Evolutionary conservation across 2,113 vertebrate genomes (phyloP).

Genomic region (Rana temporaria): DNA sequence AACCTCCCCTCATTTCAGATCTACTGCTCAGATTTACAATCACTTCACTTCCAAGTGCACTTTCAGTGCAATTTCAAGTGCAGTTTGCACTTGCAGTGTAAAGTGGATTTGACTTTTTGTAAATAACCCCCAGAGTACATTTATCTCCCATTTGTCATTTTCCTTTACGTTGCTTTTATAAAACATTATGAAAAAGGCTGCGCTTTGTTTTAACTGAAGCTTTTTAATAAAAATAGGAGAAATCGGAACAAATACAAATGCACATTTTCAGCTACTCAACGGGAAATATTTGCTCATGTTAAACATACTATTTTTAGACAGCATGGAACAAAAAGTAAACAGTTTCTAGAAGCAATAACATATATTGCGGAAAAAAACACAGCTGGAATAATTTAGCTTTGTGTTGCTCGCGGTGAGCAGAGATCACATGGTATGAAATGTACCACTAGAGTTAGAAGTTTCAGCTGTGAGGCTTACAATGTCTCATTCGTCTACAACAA

Average conservation of each 20-base stretch:
- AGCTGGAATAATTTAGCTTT: conserved; percentile 20
- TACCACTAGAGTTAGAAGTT: background rate
- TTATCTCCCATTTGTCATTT: background rate
- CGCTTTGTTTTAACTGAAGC: background rate
- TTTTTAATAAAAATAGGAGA: background rate
- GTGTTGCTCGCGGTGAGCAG: conserved; percentile 25
- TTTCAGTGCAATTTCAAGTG: too few relatives aligned
- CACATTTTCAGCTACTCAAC: background rate
- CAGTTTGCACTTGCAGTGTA: too few relatives aligned
- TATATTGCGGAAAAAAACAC: conserved; percentile 23
- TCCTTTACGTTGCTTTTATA: background rate
- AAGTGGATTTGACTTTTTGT: too few relatives aligned
- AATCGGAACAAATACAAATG: background rate
- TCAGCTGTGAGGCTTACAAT: conserved; percentile 2
- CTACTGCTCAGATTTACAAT: too few relatives aligned
- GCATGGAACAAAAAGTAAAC: conserved; percentile 29
- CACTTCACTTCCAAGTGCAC: too few relatives aligned
- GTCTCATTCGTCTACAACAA: background rate
- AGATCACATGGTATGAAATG: background rate
- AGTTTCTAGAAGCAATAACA: conserved; percentile 26
- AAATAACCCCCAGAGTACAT: too few relatives aligned
- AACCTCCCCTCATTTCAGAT: too few relatives aligned
- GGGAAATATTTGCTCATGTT: conserved; percentile 16
- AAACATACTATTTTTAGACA: conserved; percentile 3
- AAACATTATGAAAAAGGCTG: background rate